phyloP scores from a whole-genome alignment of 2,113 vertebrate genomes.

The Rhinichthys klamathensis region DNA sequence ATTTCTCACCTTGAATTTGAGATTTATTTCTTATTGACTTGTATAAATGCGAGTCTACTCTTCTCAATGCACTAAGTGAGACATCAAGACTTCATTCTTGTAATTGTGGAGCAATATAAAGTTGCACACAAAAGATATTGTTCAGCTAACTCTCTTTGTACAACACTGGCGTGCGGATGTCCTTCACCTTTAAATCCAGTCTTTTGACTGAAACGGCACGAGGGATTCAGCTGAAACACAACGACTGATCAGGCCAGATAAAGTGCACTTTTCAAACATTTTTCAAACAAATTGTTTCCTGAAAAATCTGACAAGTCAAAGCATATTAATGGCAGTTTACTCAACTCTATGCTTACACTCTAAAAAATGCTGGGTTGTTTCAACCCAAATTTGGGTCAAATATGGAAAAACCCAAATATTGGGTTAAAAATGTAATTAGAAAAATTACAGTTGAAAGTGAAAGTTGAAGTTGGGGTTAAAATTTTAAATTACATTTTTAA shows the following conservation, averaged over 20 bases:
- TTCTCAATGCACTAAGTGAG: neutral
- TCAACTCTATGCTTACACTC: too few relatives aligned
- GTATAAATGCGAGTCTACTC: neutral
- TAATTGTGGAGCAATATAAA: neutral
- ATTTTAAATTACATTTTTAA: too few relatives aligned
- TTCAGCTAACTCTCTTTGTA: neutral
- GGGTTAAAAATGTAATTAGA: too few relatives aligned
- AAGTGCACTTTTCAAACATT: too few relatives aligned
- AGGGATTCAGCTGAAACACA: neutral
- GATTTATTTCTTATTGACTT: neutral
- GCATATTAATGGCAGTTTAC: neutral
- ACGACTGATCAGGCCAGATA: too few relatives aligned
- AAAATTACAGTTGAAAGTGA: too few relatives aligned
- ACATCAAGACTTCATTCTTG: neutral
- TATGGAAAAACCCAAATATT: too few relatives aligned
- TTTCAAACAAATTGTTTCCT: neutral
- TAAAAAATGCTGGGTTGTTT: too few relatives aligned
- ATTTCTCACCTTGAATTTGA: neutral
- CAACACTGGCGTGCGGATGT: neutral
- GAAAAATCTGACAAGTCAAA: neutral
- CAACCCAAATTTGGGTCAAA: too few relatives aligned
- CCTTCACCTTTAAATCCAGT: slow-evolving; percentile 22
- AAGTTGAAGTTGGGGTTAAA: too few relatives aligned
- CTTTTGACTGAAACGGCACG: neutral
- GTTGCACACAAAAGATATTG: slow-evolving; percentile 8